These are phyloP conservation scores for Triplophysa bombifrons DNA, from an alignment of 2,797 vertebrate species.

Conservation along the genomic window DNA sequence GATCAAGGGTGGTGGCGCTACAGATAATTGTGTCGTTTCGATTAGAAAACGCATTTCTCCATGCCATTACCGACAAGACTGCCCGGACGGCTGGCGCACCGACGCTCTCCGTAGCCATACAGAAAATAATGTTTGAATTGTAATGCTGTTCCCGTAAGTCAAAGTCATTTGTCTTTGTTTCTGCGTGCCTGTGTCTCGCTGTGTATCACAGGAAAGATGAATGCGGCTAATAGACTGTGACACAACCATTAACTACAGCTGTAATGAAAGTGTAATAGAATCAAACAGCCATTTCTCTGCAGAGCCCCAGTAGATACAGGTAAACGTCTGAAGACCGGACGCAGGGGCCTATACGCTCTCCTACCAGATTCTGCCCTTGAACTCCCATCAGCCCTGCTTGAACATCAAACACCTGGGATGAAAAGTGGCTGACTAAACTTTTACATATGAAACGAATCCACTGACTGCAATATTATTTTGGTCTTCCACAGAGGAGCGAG, in stretches of 20 bases:
- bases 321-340: constrained; percentile 74
- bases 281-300: constrained; percentile 76
- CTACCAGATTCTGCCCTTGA: constrained; percentile 67
- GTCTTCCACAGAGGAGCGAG: constrained; percentile 57
- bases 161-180: constrained; percentile 79
- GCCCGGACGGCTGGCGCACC: constrained; percentile 13
- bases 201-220: constrained; percentile 82
- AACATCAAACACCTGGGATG: constrained; percentile 60
- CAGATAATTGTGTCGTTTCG: constrained; percentile 61
- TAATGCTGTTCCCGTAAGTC: constrained; percentile 64
- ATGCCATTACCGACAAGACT: constrained; percentile 53
- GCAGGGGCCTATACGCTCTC: constrained; percentile 18
- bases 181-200: constrained; percentile 71
- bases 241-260: constrained; percentile 82
- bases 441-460: constrained; percentile 64
- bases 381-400: constrained; percentile 57
- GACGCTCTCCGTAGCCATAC: constrained; percentile 42
- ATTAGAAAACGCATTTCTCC: constrained; percentile 59
- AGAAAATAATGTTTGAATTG: constrained; percentile 66
- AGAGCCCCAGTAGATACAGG: constrained; percentile 67
- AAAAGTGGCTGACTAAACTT: constrained; percentile 67
- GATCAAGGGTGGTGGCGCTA: constrained; percentile 51
- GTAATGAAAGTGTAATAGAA: constrained; percentile 83
- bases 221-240: constrained; percentile 84
- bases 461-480: constrained; percentile 66